phyloP scores from a whole-genome alignment of 2,113 vertebrate species.

The Potamarius usumacintae region DNA sequence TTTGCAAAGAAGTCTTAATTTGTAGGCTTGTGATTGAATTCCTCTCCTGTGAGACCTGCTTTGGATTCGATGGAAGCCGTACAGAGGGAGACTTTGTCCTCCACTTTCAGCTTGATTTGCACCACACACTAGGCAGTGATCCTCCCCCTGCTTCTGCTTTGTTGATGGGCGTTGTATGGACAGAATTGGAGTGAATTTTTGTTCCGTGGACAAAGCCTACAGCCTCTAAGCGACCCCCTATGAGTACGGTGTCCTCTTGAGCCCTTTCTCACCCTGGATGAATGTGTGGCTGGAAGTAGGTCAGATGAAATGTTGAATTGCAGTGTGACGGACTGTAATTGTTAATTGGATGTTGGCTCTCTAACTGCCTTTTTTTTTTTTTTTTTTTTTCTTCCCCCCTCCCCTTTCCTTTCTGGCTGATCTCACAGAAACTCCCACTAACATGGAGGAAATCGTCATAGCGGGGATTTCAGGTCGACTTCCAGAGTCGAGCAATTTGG shows the following conservation, averaged over 20 bases:
- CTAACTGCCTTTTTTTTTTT: neutral
- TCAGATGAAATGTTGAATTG: constrained; percentile 13
- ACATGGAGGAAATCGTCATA: constrained; percentile 94
- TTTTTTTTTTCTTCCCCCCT: neutral
- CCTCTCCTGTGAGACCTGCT: constrained; percentile 19
- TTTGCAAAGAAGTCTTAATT: neutral
- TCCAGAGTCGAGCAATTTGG: constrained; percentile 88
- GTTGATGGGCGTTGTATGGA: constrained; percentile 17
- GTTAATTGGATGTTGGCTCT: neutral
- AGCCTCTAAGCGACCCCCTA: constrained; percentile 7
- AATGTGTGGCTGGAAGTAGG: constrained; percentile 21
- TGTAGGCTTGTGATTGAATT: neutral
- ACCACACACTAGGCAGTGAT: constrained; percentile 48
- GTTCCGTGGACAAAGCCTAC: constrained; percentile 53
- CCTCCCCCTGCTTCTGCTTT: constrained; percentile 39
- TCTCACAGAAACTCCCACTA: constrained; percentile 57
- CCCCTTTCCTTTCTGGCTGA: neutral
- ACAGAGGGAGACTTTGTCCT: constrained; percentile 47
- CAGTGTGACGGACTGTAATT: constrained; percentile 10
- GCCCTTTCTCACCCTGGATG: neutral
- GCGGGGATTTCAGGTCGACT: constrained; percentile 91
- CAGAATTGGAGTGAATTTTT: constrained; percentile 24
- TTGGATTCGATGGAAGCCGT: constrained; percentile 14
- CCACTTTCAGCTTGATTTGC: constrained; percentile 25
- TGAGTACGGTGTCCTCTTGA: constrained; percentile 1